These are phyloP conservation scores for Cantharis rustica DNA, from an alignment of 2,888 invertebrate species.

Conservation along the genomic window DNA sequence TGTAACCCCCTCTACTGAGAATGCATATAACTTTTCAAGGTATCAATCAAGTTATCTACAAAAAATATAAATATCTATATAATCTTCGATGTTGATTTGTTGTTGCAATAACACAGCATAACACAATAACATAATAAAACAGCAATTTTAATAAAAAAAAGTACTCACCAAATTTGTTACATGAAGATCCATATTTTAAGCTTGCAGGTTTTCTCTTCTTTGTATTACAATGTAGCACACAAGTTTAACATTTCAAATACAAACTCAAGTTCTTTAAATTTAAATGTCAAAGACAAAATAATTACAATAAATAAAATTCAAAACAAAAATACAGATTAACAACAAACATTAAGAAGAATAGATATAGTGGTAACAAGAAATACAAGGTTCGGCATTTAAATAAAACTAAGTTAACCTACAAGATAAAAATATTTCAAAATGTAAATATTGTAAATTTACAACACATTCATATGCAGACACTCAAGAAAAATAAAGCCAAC, in stretches of 20 bases:
- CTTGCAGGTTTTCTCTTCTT: not conserved
- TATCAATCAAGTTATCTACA: not conserved
- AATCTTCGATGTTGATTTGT: not conserved
- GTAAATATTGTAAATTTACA: slow-evolving; percentile 33
- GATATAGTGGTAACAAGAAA: slow-evolving; percentile 5
- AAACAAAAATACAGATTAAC: not conserved
- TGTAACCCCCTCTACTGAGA: not conserved
- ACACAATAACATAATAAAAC: not conserved
- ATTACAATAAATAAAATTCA: not conserved
- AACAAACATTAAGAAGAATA: not conserved
- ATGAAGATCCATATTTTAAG: not conserved
- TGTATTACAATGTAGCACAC: not conserved
- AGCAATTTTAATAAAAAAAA: not conserved
- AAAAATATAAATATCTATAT: not conserved
- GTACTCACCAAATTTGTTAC: not conserved
- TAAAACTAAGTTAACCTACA: slow-evolving; percentile 15
- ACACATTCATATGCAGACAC: slow-evolving; percentile 34
- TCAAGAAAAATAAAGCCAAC: slow-evolving; percentile 11
- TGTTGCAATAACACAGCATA: not conserved
- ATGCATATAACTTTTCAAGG: not conserved
- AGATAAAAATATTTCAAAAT: slow-evolving; percentile 25
- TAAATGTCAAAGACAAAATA: not conserved
- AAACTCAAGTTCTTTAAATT: not conserved
- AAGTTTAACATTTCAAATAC: not conserved
- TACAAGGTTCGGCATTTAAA: not conserved